phyloP scores from a whole-genome alignment of 2,888 invertebrate genomes.

The Endomychus coccineus region DNA sequence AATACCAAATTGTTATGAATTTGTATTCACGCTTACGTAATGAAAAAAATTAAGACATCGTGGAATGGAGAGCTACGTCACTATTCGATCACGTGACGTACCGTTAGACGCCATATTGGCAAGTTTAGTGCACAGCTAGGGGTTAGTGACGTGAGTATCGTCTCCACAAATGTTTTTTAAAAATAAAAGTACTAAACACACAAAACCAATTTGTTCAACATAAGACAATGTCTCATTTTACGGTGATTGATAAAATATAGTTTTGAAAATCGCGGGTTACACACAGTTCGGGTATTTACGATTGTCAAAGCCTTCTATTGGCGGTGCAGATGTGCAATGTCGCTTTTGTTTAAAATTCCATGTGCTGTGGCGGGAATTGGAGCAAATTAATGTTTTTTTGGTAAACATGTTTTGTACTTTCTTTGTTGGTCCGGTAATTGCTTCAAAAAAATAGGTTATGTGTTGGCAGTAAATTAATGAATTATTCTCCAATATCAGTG shows the following conservation, averaged over 20 bases:
- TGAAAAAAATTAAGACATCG: slow-evolving; percentile 41
- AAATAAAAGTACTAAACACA: slow-evolving; percentile 7
- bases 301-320: slow-evolving; percentile 42
- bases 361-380: slow-evolving; percentile 36
- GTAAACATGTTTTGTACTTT: slow-evolving; percentile 23
- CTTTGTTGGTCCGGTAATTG: not conserved
- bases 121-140: slow-evolving; percentile 47
- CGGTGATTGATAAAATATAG: slow-evolving; percentile 6
- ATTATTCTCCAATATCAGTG: slow-evolving; percentile 2
- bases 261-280: slow-evolving; percentile 43
- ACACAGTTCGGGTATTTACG: slow-evolving; percentile 43
- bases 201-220: slow-evolving; percentile 4
- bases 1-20: slow-evolving; percentile 25
- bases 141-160: slow-evolving; percentile 44
- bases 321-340: slow-evolving; percentile 38
- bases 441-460: slow-evolving; percentile 4
- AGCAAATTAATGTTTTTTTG: slow-evolving; percentile 26
- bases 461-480: not conserved
- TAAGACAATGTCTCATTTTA: slow-evolving; percentile 7
- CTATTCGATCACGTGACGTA: slow-evolving; percentile 51
- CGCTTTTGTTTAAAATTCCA: slow-evolving; percentile 26
- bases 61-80: slow-evolving; percentile 44
- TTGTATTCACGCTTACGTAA: slow-evolving; percentile 43
- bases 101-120: slow-evolving; percentile 54
- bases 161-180: slow-evolving; percentile 8